Evolutionary conservation across 92 coral and sea anemone species (phyloP).

Genomic region (Pocillopora grandis): DNA sequence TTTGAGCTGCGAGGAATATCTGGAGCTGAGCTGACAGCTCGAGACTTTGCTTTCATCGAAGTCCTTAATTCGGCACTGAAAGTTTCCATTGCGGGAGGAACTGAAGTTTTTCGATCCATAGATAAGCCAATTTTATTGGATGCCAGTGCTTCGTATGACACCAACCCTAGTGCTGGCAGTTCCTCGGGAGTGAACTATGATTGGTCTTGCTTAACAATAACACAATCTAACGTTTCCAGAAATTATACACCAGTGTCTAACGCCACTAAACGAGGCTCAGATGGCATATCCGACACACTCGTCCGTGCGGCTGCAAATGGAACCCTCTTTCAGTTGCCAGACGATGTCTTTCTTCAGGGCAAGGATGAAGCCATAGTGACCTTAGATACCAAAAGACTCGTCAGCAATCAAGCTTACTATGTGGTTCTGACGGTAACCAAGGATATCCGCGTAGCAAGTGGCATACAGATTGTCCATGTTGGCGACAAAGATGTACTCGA

Average conservation of each 20-base stretch:
- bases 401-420: background rate
- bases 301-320: background rate
- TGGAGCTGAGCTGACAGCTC: background rate
- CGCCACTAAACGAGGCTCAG: background rate
- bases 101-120: background rate
- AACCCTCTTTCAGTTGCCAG: background rate
- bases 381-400: background rate
- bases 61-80: background rate
- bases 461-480: background rate
- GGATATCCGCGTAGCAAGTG: background rate
- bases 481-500: background rate
- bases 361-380: background rate
- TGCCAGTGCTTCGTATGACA: slow-evolving; percentile 2
- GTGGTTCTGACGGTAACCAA: background rate
- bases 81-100: slow-evolving; percentile 6
- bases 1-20: background rate
- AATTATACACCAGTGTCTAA: background rate
- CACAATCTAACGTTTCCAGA: background rate
- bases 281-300: background rate
- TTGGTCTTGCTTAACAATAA: slow-evolving; percentile 1
- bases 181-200: background rate
- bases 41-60: slow-evolving; percentile 9
- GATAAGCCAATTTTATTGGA: background rate
- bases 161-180: background rate
- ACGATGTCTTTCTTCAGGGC: background rate